Conservation (phyloP, 2,888 invertebrate species). For the Lepeophtheirus nordmannii region DNA sequence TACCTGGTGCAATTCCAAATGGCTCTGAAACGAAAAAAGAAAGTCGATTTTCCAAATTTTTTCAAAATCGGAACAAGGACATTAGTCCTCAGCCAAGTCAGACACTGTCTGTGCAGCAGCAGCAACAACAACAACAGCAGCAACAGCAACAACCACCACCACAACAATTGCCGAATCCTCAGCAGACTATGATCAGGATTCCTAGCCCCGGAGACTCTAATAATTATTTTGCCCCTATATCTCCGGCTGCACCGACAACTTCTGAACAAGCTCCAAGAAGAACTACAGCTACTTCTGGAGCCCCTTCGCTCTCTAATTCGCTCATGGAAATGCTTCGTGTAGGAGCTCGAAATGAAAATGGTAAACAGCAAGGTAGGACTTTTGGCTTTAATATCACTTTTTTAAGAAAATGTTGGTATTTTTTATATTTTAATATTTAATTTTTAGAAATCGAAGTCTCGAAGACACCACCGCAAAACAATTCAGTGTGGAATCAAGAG, state of each 20-base stretch:
- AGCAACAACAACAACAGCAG: neutral
- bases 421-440: neutral
- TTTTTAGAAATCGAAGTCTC: neutral
- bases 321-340: slow-evolving; percentile 18
- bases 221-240: slow-evolving; percentile 51
- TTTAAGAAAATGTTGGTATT: neutral
- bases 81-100: slow-evolving; percentile 39
- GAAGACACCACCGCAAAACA: neutral
- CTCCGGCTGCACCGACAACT: slow-evolving; percentile 43
- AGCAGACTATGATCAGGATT: slow-evolving; percentile 30
- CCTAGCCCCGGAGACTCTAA: slow-evolving; percentile 36
- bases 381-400: neutral
- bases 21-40: slow-evolving; percentile 32
- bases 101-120: slow-evolving; percentile 6
- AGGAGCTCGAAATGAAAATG: neutral
- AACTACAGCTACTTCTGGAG: neutral
- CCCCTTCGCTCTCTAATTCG: neutral
- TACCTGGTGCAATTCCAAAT: neutral
- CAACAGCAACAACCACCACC: neutral
- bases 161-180: neutral
- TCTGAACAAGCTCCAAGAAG: slow-evolving; percentile 30
- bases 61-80: slow-evolving; percentile 34
- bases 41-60: slow-evolving; percentile 45
- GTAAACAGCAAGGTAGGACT: neutral
- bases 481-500: neutral